These are phyloP conservation scores for Caenorhabditis brenneri DNA, from an alignment of 1,140 invertebrate species.

Conservation along the genomic window DNA sequence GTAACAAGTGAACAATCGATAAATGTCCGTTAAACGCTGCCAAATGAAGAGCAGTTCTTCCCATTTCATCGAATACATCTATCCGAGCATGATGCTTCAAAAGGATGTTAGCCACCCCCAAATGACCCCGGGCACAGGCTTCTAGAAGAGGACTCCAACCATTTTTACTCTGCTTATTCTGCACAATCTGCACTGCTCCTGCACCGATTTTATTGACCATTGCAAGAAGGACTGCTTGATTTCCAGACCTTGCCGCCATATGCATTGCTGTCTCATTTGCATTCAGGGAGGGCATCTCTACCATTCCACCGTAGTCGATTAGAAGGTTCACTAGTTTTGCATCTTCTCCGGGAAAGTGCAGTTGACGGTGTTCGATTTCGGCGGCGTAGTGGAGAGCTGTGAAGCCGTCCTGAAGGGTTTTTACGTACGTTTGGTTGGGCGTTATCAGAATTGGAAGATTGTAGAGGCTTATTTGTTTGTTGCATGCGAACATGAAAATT, in stretches of 20 bases:
- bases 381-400: constrained; percentile 85
- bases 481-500: no score
- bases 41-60: constrained; percentile 79
- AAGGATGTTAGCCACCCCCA: constrained; percentile 75
- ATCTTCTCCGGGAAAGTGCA: constrained; percentile 79
- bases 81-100: constrained; percentile 80
- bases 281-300: constrained; percentile 70
- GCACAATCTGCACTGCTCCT: constrained; percentile 85
- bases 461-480: no score
- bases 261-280: constrained; percentile 88
- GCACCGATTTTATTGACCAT: constrained; percentile 87
- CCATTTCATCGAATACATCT: constrained; percentile 89
- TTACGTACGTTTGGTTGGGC: no score
- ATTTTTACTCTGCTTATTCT: constrained; percentile 86
- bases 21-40: constrained; percentile 89
- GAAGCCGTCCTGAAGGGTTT: constrained; percentile 91
- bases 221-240: constrained; percentile 89
- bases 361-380: constrained; percentile 72
- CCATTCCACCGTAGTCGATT: constrained; percentile 86
- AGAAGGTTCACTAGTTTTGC: constrained; percentile 86
- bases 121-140: constrained; percentile 78
- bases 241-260: constrained; percentile 89
- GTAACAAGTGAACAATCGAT: constrained; percentile 88
- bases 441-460: no score
- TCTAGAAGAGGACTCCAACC: constrained; percentile 96